Percentiles rank a stretch among this genome's conserved stretches.
These are phyloP conservation scores for Muricea muricata DNA, from an alignment of 92 coral and sea anemone species.

Conservation along the genomic window DNA sequence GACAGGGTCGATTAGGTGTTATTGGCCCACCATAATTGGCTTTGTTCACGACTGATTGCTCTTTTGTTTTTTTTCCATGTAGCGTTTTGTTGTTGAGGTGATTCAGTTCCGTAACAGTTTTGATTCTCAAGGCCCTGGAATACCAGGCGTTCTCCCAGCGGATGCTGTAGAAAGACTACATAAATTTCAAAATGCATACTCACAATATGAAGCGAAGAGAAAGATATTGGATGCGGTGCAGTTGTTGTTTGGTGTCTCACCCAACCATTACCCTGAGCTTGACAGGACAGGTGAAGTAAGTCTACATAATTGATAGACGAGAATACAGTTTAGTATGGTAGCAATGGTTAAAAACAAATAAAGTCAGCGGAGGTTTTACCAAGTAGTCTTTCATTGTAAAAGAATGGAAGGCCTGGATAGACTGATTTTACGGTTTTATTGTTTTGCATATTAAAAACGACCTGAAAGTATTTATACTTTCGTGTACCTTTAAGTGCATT, in stretches of 20 bases:
- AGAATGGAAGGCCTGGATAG: no score
- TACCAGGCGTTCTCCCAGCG: constrained; percentile 93
- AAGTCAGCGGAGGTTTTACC: no score
- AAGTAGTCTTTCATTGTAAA: no score
- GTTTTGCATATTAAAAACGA: no score
- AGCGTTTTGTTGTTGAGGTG: constrained; percentile 98
- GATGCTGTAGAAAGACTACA: constrained; percentile 92
- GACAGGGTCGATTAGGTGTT: background rate
- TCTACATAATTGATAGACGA: background rate
- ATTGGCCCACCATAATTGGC: no score
- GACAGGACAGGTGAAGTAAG: constrained; percentile 98
- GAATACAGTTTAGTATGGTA: no score
- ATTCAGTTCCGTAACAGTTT: constrained; percentile 99
- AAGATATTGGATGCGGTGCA: constrained; percentile 95
- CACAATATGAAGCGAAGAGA: constrained; percentile 88
- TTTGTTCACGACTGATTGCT: no score
- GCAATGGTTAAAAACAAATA: no score
- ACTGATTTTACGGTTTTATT: no score
- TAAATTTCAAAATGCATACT: constrained; percentile 90
- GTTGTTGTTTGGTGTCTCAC: constrained; percentile 85
- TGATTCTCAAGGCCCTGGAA: constrained; percentile 98
- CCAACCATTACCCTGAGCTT: constrained; percentile 90
- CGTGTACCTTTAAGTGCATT: no score
- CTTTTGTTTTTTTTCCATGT: background rate
- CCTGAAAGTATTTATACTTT: no score